These are phyloP conservation scores for Ahaetulla prasina DNA, from an alignment of 2,113 vertebrate genomes.

Conservation along the genomic window DNA sequence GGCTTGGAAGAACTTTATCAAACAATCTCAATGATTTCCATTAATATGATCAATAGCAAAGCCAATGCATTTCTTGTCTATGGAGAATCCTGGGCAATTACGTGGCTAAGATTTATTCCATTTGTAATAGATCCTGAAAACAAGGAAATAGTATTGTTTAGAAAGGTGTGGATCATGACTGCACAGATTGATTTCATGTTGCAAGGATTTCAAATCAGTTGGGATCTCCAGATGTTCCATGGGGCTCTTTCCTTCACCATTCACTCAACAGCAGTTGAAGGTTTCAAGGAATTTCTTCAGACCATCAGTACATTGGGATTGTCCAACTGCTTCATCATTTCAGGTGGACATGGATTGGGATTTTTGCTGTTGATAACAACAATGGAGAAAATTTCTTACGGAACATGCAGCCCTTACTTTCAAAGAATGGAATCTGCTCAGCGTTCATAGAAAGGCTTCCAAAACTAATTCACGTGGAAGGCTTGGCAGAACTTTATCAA, in stretches of 20 bases:
- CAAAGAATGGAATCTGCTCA: no score
- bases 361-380: neutral
- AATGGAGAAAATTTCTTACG: neutral
- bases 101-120: neutral
- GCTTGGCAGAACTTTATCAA: fast-evolving
- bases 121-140: no score
- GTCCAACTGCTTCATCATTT: neutral
- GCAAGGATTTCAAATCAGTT: fast-evolving
- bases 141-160: fast-evolving
- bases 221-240: neutral
- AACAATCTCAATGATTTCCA: neutral
- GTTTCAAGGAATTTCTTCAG: neutral
- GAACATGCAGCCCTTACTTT: neutral
- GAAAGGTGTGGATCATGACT: slow-evolving; percentile 2
- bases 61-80: neutral
- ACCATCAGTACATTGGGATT: neutral
- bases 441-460: neutral
- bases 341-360: neutral
- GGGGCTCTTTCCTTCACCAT: neutral
- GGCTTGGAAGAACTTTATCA: no score
- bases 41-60: neutral
- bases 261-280: neutral
- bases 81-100: neutral
- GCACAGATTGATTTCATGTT: neutral
- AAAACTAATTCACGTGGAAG: neutral